phyloP scores from a whole-genome alignment of 2,797 vertebrate species.

The Pithecia hirsuta region DNA sequence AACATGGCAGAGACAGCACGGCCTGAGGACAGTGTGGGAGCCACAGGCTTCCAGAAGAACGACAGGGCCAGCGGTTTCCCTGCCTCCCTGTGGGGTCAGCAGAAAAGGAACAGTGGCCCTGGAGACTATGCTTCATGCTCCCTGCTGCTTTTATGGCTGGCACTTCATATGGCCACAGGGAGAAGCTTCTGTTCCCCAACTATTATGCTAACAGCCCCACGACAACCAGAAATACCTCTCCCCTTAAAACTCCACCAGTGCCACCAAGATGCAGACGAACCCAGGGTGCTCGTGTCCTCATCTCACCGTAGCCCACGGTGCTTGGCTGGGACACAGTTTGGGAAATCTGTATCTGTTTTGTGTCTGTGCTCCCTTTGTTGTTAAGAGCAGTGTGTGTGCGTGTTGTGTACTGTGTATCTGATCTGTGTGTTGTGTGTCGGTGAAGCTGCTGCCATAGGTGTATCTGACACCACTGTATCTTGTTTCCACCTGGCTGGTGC shows the following conservation, averaged over 20 bases:
- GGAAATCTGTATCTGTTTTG: constrained; percentile 41
- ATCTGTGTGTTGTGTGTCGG: rapidly evolving
- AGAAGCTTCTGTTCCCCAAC: neutral
- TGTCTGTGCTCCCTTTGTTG: neutral
- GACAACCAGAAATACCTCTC: neutral
- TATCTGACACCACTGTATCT: neutral
- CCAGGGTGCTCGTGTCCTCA: constrained; percentile 27
- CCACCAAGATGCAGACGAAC: neutral
- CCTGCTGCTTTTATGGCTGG: rapidly evolving
- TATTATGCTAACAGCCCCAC: rapidly evolving
- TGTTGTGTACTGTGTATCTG: neutral
- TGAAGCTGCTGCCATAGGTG: neutral
- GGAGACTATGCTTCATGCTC: neutral
- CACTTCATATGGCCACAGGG: neutral
- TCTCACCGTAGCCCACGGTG: neutral
- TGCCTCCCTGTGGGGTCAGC: neutral
- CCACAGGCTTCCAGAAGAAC: neutral
- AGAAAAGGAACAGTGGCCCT: neutral
- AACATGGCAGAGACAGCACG: neutral
- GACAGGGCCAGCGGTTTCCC: neutral
- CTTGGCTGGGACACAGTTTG: neutral
- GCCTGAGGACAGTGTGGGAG: neutral
- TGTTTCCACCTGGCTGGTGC: neutral
- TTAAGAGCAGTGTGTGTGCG: neutral
- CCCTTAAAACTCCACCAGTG: neutral